These are phyloP conservation scores for Zelostemma sp. DNA, from an alignment of 1,140 invertebrate genomes.

Conservation along the genomic window DNA sequence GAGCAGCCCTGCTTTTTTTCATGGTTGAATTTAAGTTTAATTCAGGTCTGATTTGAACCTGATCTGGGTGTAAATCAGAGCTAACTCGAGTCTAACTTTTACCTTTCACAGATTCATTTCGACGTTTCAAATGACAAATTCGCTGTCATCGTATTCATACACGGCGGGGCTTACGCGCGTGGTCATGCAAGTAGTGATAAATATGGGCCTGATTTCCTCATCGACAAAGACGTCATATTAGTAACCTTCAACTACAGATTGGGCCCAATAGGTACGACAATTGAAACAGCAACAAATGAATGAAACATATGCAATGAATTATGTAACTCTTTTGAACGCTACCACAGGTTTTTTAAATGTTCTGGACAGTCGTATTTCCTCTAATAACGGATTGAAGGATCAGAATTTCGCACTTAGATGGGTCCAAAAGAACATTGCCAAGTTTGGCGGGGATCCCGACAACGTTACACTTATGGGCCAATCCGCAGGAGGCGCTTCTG, in stretches of 20 bases:
- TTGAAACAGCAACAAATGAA: too few relatives aligned
- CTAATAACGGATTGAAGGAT: constrained; percentile 1
- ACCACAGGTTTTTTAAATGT: too few relatives aligned
- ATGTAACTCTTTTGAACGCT: too few relatives aligned
- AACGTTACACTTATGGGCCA: background rate
- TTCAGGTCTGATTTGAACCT: too few relatives aligned
- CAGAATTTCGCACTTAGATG: background rate
- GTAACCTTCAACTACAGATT: constrained; percentile 80
- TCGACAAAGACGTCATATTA: constrained; percentile 74
- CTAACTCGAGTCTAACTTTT: background rate
- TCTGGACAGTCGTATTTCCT: too few relatives aligned
- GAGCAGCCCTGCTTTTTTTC: too few relatives aligned
- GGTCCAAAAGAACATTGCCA: background rate
- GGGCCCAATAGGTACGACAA: background rate
- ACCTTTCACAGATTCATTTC: background rate
- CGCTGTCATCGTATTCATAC: constrained; percentile 55
- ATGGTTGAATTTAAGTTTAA: too few relatives aligned
- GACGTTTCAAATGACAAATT: too few relatives aligned
- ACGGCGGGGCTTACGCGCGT: constrained; percentile 47
- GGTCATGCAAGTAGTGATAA: constrained; percentile 47
- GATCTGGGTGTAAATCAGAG: background rate
- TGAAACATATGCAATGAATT: too few relatives aligned
- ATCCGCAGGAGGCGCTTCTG: background rate
- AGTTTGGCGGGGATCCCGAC: background rate
- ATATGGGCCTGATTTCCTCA: constrained; percentile 74